Conservation (phyloP, 2,113 vertebrate species). For the Siniperca knerii region DNA sequence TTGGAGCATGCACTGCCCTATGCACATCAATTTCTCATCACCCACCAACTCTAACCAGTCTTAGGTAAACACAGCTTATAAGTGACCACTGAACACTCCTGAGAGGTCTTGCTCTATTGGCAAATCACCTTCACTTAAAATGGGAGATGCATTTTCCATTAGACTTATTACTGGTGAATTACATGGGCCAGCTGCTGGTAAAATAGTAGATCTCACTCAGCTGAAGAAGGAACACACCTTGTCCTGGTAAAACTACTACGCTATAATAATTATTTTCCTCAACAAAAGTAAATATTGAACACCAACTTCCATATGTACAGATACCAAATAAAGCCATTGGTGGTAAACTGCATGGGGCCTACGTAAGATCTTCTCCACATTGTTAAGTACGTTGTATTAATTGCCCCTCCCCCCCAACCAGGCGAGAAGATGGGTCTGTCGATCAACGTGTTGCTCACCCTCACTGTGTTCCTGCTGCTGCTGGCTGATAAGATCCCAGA, state of each 20-base stretch:
- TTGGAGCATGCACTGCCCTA: not conserved
- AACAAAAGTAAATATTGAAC: not conserved
- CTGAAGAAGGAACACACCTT: conserved; percentile 21
- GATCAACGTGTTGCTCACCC: conserved; percentile 92
- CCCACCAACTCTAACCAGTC: not conserved
- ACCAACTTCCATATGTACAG: not conserved
- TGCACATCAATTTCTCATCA: conserved; percentile 20
- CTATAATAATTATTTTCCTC: not conserved
- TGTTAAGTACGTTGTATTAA: not conserved
- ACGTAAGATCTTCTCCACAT: not conserved
- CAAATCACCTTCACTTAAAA: conserved; percentile 32
- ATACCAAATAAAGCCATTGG: not conserved
- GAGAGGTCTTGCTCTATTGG: not conserved
- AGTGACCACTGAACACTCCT: conserved; percentile 14
- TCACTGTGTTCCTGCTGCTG: conserved; percentile 93
- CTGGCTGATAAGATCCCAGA: conserved; percentile 93
- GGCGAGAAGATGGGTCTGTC: conserved; percentile 96
- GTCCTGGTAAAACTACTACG: not conserved
- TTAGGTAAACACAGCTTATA: conserved; percentile 29
- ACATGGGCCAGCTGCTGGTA: conserved; percentile 24
- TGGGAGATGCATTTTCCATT: conserved; percentile 48
- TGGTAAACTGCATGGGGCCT: not conserved
- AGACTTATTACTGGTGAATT: conserved; percentile 36
- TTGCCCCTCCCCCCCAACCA: conserved; percentile 56
- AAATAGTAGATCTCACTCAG: conserved; percentile 6